Percentiles rank a stretch among this genome's conserved stretches.
These are phyloP conservation scores for Eidolon helvum DNA, from an alignment of 2,113 vertebrate species.

Conservation along the genomic window DNA sequence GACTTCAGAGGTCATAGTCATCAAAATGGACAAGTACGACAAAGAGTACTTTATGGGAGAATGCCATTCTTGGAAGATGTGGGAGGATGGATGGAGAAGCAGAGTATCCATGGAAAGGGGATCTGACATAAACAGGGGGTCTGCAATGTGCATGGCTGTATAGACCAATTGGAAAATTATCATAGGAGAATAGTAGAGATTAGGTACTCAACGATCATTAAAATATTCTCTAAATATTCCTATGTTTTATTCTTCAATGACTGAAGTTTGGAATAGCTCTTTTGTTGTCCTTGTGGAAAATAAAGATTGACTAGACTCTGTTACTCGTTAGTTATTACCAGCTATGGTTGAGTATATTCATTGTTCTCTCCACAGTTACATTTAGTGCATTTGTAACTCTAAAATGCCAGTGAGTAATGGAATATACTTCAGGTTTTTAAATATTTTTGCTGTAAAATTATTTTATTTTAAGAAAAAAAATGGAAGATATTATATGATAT, in stretches of 20 bases:
- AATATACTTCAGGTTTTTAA: not conserved
- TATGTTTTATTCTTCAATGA: not conserved
- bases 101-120: not conserved
- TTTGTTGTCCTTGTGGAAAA: not conserved
- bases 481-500: not conserved
- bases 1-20: not conserved
- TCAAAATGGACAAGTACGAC: not conserved
- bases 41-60: not conserved
- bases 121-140: not conserved
- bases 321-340: not conserved
- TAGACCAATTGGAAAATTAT: not conserved
- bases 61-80: not conserved
- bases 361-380: not conserved
- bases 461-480: constrained; percentile 24
- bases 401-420: not conserved
- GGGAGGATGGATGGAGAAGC: not conserved
- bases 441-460: not conserved
- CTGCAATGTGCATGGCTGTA: accelerated
- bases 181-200: not conserved
- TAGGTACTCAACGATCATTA: not conserved
- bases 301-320: not conserved
- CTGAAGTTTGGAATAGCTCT: not conserved
- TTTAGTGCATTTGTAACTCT: not conserved
- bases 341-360: not conserved
- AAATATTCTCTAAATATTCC: not conserved